Evolutionary conservation across 2,888 invertebrate species (phyloP), one percentile per base, ranked within the genome.

Genomic region (Trachelus iudaicus): DNA sequence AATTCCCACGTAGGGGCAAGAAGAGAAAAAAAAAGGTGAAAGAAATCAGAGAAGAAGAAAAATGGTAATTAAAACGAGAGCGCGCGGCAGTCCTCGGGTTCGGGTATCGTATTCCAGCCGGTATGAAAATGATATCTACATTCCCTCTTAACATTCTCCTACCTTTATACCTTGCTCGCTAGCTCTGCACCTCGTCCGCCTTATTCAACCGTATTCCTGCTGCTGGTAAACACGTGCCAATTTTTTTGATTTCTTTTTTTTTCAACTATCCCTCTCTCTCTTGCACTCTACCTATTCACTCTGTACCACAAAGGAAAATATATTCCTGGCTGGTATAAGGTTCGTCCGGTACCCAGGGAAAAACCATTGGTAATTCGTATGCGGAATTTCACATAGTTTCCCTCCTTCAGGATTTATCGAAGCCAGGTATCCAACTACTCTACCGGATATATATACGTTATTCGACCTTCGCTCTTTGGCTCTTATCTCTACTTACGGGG

Each of bases 41-140:
- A 83, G 87, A 87, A 89, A 88, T 87, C 83, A 86, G 87, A 89
- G 87, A 85, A 84, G 83, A 86, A 84, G 85, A 85, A 87, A 88
- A 88, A 87, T 87, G 83, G 85, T 87, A 88, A 89, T 89, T 88
- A 89, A 89, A 88, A 86, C 86, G 86, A 87, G 86, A 87, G 82
- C 84, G 83, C 81, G 77, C 56, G 73, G 78, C 56, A 76, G 79
- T 80, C 85, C 87, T 86, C 83, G 86, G 40, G 81, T 82, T 86
- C 77, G 75, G 82, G 83, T 87, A 87, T 89, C 87, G 81, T 79
- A 84, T 89, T 89, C 85, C 87, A 86, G 83, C 87, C 83, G 83
- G 89, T 88, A 83, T 86, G 86, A 85, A 89, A 89, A 85, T 81
- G 87, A 89, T 89, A 88, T 75, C 74, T 75, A 73, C 69, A n/a